Conservation (phyloP, 2,888 invertebrate genomes). For the Scelioninae gen. 1 region DNA sequence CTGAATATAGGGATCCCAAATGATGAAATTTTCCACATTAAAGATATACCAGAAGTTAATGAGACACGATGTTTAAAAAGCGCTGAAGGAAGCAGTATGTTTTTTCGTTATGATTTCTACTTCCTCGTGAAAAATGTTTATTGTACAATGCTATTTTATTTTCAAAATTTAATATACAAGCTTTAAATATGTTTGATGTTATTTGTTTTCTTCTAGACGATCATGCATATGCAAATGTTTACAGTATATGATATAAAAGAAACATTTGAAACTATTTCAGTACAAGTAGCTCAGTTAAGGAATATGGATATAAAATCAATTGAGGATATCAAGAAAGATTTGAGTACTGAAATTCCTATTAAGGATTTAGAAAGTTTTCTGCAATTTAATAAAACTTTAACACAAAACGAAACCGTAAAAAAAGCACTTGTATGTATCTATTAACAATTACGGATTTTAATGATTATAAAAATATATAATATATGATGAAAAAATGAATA, state of each 20-base stretch:
- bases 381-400: constrained; percentile 11
- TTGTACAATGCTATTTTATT: not conserved
- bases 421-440: not conserved
- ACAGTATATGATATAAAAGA: constrained; percentile 12
- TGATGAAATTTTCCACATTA: too few relatives aligned
- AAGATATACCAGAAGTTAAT: too few relatives aligned
- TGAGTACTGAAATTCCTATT: constrained; percentile 2
- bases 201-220: not conserved
- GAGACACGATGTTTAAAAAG: too few relatives aligned
- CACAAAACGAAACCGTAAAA: constrained; percentile 1
- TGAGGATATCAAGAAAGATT: constrained; percentile 13
- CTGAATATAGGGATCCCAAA: too few relatives aligned
- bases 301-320: constrained; percentile 5
- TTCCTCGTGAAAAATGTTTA: not conserved
- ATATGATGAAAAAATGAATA: not conserved
- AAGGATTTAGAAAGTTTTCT: constrained; percentile 12
- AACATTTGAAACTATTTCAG: constrained; percentile 14
- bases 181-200: not conserved
- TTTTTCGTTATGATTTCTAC: too few relatives aligned
- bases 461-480: not conserved
- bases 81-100: too few relatives aligned
- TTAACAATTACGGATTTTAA: not conserved
- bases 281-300: constrained; percentile 14
- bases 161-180: not conserved
- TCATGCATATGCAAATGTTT: not conserved